Base-by-base conservation (phyloP, 2,797 vertebrate species). In the Lateolabrax maculatus region DNA sequence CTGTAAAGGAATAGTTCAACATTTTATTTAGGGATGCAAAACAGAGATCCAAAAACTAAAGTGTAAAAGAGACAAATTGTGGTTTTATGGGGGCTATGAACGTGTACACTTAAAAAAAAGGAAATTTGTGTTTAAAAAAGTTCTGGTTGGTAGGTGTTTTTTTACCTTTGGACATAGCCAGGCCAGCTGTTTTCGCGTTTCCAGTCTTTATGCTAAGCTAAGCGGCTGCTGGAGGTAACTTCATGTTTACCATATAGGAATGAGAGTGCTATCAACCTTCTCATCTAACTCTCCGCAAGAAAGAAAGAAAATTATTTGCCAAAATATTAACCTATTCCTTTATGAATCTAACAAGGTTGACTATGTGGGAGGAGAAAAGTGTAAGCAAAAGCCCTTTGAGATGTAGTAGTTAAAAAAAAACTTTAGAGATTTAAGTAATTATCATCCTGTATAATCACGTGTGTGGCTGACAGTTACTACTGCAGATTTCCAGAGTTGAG, bases 381-480 rank as follows among this genome's bases (percentile, higher is more conserved):
- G 21, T 16, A 10, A 44, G 18, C 36, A 69, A 77, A 77, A 52
- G 37, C 43, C 41, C 36, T 34, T 44, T 25, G 25, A 56, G 37
- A 66, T 63, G 36, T 34, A 46, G 63, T 66, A 49, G 60, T 61
- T 72, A 2, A 51, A 77, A 51, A 77, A 58, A 41, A 44, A 71
- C 37, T 34, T 34, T 34, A 34, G 27, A 81, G 67, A 52, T 46
- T 1, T 29, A 68, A 74, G 62, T 78, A 65, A 37, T 51, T 53
- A 46, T 57, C 39, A 58, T 68, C 41, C 49, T 29, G 23, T 56
- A 67, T 58, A 21, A 77, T 57, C 58, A 41, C 19, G 12, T 13
- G 41, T 37, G 70, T 66, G 63, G 76, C 71, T 76, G 71, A 80
- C 61, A n/a, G 71, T 51, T 78, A 65, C 25, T 75, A 66, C 85